phyloP scores from a whole-genome alignment of 2,113 vertebrate genomes.

The Trinectes maculatus region DNA sequence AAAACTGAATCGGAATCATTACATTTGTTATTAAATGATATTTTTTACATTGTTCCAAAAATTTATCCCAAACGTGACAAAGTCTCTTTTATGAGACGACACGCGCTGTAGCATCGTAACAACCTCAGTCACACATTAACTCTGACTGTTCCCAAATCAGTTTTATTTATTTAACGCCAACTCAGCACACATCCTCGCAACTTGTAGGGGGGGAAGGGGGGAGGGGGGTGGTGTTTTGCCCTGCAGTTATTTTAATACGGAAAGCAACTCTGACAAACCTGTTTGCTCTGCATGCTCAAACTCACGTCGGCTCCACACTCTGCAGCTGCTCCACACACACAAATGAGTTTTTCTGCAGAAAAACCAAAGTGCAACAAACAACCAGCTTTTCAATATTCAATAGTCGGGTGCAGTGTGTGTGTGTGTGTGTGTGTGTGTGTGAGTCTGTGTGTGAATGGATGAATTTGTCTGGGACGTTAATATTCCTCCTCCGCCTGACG shows the following conservation, averaged over 20 bases:
- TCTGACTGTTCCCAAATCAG: neutral
- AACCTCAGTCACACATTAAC: neutral
- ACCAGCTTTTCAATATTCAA: neutral
- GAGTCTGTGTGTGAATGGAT: slow-evolving; percentile 55
- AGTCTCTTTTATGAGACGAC: too few species aligned
- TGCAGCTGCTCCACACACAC: neutral
- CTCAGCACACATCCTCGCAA: too few species aligned
- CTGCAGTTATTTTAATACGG: too few species aligned
- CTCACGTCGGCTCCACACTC: neutral
- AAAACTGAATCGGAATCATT: too few species aligned
- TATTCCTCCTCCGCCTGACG: slow-evolving; percentile 51
- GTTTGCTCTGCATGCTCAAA: neutral
- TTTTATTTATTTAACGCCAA: too few species aligned
- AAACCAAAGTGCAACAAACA: neutral
- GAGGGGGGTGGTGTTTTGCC: too few species aligned
- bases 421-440: too few species aligned
- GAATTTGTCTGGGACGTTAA: slow-evolving; percentile 49
- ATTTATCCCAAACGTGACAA: too few species aligned
- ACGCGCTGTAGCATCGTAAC: too few species aligned
- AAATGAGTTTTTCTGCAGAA: neutral
- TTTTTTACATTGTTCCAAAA: too few species aligned
- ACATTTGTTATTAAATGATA: slow-evolving; percentile 35
- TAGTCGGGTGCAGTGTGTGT: too few species aligned
- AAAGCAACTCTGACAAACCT: neutral
- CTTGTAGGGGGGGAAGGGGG: too few species aligned